Evolutionary conservation across 2,888 invertebrate species (phyloP), one percentile per base, ranked within the genome.

Genomic region (Ichneumoninae sp.): DNA sequence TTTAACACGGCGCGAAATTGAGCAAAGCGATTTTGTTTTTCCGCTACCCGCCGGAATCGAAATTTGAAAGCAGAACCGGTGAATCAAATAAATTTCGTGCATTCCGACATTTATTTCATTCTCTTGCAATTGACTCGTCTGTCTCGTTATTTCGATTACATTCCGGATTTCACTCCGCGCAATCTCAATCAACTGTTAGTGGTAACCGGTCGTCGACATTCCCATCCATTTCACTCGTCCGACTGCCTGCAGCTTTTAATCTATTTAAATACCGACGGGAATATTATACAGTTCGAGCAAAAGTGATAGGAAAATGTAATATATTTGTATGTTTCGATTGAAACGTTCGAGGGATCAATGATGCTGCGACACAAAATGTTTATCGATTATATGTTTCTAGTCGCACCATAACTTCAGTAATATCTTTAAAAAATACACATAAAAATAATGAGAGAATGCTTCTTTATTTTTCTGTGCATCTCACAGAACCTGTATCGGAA

Each of bases 111-210:
- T 80, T 76, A 82, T 87, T 87, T 81, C 83, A 87, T 89, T 88
- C 85, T 83, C 65, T 44, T 84, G 83, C 71, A 86, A 87, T 89
- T 89, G 89, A 90, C 89, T 65, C 47, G 19, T 81, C 72, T 57
- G 87, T 90, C 87, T 89, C 87, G 89, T 90, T 90, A 89, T 88
- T 89, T 88, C 89, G 89, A 90, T 90, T 89, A 90, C 88, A 87
- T 87, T 87, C 85, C 81, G 86, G 86, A 87, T 89, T 88, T 88
- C 85, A 77, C 83, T 86, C 82, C 82, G 82, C 87, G 88, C 89
- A 90, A 89, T 89, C 89, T 89, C 88, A 86, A 89, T 90, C 87
- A 89, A 86, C 87, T 86, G 86, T 69, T 76, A 74, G 65, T 50
- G 50, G 44, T 44, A 36, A 65, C 65, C 44, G 71, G 22, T 33